Percentiles rank a stretch among this genome's conserved stretches.
These are phyloP conservation scores for Muntiacus muntjak DNA, from an alignment of 2,113 vertebrate genomes.

Conservation along the genomic window DNA sequence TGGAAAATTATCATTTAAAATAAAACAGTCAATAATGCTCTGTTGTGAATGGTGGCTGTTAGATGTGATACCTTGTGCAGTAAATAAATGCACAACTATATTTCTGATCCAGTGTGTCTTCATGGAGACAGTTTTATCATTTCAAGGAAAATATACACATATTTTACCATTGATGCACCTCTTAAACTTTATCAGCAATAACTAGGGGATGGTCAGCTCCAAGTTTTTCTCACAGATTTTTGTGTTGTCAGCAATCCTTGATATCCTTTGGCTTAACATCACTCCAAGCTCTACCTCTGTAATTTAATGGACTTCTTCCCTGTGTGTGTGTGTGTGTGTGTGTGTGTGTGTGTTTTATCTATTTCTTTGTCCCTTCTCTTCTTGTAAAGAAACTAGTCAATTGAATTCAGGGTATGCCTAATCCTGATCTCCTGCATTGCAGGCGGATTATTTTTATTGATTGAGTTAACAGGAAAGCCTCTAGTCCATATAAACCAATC, in stretches of 20 bases:
- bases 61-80: fast-evolving
- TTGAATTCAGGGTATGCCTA: neutral
- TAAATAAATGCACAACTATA: neutral
- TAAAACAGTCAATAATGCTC: neutral
- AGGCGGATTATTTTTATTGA: neutral
- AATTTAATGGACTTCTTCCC: neutral
- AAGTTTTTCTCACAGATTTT: neutral
- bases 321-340: no score
- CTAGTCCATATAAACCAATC: neutral
- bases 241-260: neutral
- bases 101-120: neutral
- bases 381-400: neutral
- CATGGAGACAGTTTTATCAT: neutral
- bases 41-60: neutral
- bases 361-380: neutral
- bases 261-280: neutral
- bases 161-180: neutral
- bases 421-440: neutral
- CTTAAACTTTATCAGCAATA: neutral
- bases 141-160: neutral
- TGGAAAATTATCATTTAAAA: neutral
- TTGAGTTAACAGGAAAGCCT: neutral
- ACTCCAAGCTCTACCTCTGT: neutral
- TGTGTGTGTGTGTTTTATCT: no score
- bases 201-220: neutral